Base-by-base conservation (phyloP, 2,888 invertebrate genomes). In the Megaustenia siamemsis region DNA sequence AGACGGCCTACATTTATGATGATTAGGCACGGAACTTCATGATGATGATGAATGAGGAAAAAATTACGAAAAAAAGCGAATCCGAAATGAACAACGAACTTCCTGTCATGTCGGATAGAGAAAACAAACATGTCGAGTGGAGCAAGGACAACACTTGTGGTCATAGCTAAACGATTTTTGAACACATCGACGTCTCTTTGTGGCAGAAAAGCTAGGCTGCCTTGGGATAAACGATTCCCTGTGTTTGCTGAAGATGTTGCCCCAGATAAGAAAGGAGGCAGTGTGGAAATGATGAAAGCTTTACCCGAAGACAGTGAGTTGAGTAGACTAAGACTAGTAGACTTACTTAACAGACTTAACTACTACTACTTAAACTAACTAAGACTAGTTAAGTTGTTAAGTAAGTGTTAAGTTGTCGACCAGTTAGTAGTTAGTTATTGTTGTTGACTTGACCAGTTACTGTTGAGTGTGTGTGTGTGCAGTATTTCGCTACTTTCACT, bases 151-250 rank as follows among this genome's bases (percentile, higher is more conserved):
- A 15, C 35, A 8, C 4, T 71, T 32, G 38, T 49, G 24, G 49
- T 28, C 1, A 45, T 45, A 24, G 1, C 66, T 1, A 83, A 77
- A 49, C 76, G 83, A 15, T 60, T 18, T 53, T 10, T 88, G 24
- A 86, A 84, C 78, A 83, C 88, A 21, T 83, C 78, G 35, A 38
- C 76, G 6, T 78, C 84, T 68, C 43, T 79, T 21, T 68, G 73
- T 15, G 87, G 86, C 21, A 83, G 71, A 56, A 87, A 86, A 79
- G 83, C 84, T 38, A 82, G 88, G 18, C 71, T 83, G 32, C 90
- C 90, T 1, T 90, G 89, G 80, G 90, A 90, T 68, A 79, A 86
- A 85, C 83, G 89, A 15, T 89, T 89, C 77, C 88, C 89, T 35
- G 89, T 90, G 1, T 87, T 87, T 0, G 88, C 85, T 12, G 88